phyloP scores from a whole-genome alignment of 2,888 invertebrate species.

The Notodonta ziczac region DNA sequence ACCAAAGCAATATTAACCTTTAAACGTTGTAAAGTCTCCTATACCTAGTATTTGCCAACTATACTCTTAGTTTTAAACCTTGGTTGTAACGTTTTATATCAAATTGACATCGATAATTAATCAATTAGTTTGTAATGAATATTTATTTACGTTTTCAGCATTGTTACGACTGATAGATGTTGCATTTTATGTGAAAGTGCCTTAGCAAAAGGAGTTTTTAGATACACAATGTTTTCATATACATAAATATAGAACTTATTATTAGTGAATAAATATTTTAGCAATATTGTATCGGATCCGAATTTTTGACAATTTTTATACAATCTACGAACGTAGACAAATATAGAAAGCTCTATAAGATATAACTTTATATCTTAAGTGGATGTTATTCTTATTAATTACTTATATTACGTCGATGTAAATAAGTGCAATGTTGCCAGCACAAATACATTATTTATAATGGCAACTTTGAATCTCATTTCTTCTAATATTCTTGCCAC shows the following conservation, averaged over 20 bases:
- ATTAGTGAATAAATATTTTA: background rate
- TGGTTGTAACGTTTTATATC: slow-evolving; percentile 32
- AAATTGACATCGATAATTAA: slow-evolving; percentile 13
- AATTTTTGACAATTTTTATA: slow-evolving; percentile 1
- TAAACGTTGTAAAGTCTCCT: slow-evolving; percentile 54
- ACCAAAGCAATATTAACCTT: slow-evolving; percentile 67
- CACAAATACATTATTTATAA: slow-evolving; percentile 7
- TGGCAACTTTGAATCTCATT: slow-evolving; percentile 22
- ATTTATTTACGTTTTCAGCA: slow-evolving; percentile 31
- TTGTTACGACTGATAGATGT: slow-evolving; percentile 36
- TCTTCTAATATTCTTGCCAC: slow-evolving; percentile 30
- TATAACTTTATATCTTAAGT: slow-evolving; percentile 37
- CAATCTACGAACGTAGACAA: background rate
- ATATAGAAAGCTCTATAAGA: slow-evolving; percentile 34
- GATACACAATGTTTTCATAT: background rate
- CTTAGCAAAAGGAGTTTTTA: slow-evolving; percentile 28
- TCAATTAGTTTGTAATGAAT: slow-evolving; percentile 20
- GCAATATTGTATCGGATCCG: background rate
- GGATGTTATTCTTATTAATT: slow-evolving; percentile 35
- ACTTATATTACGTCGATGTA: slow-evolving; percentile 11
- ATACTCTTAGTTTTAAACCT: slow-evolving; percentile 35
- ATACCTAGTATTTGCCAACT: slow-evolving; percentile 46
- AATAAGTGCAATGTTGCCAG: slow-evolving; percentile 5
- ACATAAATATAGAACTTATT: background rate
- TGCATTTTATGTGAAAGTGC: slow-evolving; percentile 46